Base-by-base conservation (phyloP, 2,888 invertebrate species). In the Ectemnius continuus region DNA sequence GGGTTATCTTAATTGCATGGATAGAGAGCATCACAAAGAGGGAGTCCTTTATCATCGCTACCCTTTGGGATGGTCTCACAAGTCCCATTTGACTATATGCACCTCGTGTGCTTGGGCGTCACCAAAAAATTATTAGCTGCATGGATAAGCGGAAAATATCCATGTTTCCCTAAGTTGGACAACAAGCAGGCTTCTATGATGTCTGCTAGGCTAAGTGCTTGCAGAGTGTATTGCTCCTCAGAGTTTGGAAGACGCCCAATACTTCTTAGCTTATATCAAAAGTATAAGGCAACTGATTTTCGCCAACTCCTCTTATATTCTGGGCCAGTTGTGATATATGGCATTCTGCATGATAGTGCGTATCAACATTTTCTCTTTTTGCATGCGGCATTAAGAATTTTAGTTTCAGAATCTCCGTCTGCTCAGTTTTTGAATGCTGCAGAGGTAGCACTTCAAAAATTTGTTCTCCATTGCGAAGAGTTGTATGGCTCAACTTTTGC, bases 21-120 rank as follows among this genome's bases (percentile, higher is more conserved):
- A 23, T 0, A 23, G 23, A 23, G 23, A 23, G 3, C 3, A 23
- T 23, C 23, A 23, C 3, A 23, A 23, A 23, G 23, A 23, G n/a
- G n/a, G 36, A 60, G 23, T 8, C 28, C 3, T n/a, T 16, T 3
- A 6, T 60, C 14, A 4, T 60, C n/a, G n/a, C 28, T 14, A 60
- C 28, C 3, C 23, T 23, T 23, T 23, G 23, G 23, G 23, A 23
- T 23, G 23, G 23, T 2, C 23, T 23, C 23, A 28, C 61, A 61
- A 23, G 47, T 61, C 0, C 47, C 61, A 14, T 47, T 61, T 16
- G 61, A 61, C 1, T 61, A 61, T 2, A 61, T 61, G 61, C 61
- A 61, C 13, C 20, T 61, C 0, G 61, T 61, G 6, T 23, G 61
- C 0, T 47, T 61, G 61, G 47, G 61, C 5, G 23, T 61, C 20